phyloP scores from a whole-genome alignment of 2,888 invertebrate species.

The Gandaritis pyraliata region DNA sequence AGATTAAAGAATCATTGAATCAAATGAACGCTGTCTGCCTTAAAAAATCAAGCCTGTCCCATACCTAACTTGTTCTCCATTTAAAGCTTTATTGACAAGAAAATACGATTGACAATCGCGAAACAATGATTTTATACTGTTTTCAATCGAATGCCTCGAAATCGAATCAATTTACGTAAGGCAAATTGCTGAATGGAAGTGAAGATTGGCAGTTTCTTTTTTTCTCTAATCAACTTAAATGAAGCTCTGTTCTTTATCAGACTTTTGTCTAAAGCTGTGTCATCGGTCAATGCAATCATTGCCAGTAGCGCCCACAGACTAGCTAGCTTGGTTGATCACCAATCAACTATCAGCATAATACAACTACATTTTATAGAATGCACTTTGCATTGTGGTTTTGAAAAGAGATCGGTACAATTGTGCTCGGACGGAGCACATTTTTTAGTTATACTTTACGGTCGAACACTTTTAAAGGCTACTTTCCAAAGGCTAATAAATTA shows the following conservation, averaged over 20 bases:
- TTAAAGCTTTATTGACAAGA: constrained; percentile 29
- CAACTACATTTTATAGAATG: no score
- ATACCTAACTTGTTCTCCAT: neutral
- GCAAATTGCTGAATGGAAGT: constrained; percentile 54
- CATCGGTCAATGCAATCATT: no score
- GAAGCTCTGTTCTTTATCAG: constrained; percentile 36
- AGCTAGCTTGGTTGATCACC: no score
- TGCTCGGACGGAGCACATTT: no score
- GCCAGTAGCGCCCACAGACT: no score
- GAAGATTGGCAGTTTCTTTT: constrained; percentile 58
- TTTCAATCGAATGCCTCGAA: constrained; percentile 48
- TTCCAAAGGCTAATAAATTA: no score
- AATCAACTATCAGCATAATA: no score
- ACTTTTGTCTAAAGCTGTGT: neutral
- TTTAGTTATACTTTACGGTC: no score
- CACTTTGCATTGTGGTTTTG: no score
- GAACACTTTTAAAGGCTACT: no score
- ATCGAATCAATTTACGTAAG: constrained; percentile 66
- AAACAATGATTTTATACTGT: constrained; percentile 26
- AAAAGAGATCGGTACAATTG: no score
- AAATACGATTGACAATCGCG: constrained; percentile 39
- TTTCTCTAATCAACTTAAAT: constrained; percentile 62
- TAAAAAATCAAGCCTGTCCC: constrained; percentile 8
- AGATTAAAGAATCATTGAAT: neutral
- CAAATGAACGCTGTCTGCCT: constrained; percentile 5